Evolutionary conservation across 2,888 invertebrate genomes (phyloP), one percentile per base, ranked within the genome.

Genomic region (Macrosoma leucophasiata): DNA sequence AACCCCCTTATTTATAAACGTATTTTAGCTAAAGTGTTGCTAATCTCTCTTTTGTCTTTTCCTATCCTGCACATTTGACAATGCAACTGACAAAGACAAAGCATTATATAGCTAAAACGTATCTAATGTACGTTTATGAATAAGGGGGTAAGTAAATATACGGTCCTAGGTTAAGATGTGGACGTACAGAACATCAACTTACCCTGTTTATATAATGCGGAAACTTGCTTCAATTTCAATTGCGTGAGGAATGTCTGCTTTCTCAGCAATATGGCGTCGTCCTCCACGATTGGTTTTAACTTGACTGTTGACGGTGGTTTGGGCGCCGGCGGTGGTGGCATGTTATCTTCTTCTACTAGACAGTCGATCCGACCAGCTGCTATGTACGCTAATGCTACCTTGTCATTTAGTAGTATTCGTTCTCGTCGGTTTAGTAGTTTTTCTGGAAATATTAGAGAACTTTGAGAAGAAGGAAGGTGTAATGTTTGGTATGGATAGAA

Each of bases 401-500:
- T 76, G 44, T 87, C 87, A 23, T 72, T 55, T 43, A 61, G 73
- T 19, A 86, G 57, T 24, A 87, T 78, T 36, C 86, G 86, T 50
- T 90, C 90, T 57, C 89, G 78, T 40, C 87, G 87, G 23, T 84
- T 82, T 29, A 91, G 62, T 58, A 90, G 87, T 53, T 88, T 77
- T 39, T 73, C 82, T 82, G 65, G 4, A 48, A 54, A 43, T 10
- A 35, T 37, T 58, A 33, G 13, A 11, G 4, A 17, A 17, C 17
- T 17, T n/a, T n/a, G n/a, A n/a, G n/a, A n/a, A n/a, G n/a, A n/a
- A n/a, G n/a, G n/a, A n/a, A n/a, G n/a, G n/a, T n/a, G n/a, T n/a
- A n/a, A n/a, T n/a, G n/a, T n/a, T n/a, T n/a, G n/a, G n/a, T n/a
- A n/a, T n/a, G n/a, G n/a, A n/a, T n/a, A n/a, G n/a, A n/a, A n/a